These are phyloP conservation scores for Aphelenchoides fujianensis DNA, from an alignment of 1,140 invertebrate genomes.

Conservation along the genomic window DNA sequence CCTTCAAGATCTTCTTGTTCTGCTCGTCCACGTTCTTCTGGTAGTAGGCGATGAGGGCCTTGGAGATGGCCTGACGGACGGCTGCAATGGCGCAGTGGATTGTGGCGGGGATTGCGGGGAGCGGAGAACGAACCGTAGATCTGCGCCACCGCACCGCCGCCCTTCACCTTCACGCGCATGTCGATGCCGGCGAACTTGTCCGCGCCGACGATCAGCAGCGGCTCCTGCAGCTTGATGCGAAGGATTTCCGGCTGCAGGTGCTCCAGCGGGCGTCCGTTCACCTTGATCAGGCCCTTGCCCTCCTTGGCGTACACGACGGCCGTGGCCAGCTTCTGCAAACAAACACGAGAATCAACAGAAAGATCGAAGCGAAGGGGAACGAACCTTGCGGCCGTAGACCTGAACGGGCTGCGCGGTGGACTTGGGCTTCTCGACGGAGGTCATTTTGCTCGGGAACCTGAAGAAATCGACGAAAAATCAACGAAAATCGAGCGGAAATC, in stretches of 20 bases:
- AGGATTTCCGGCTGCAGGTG: conserved; percentile 88
- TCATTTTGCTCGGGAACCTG: conserved; percentile 27
- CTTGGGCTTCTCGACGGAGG: conserved; percentile 46
- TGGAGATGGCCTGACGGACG: conserved; percentile 83
- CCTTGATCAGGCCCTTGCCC: conserved; percentile 83
- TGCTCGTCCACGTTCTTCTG: conserved; percentile 99
- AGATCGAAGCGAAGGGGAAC: too few species aligned
- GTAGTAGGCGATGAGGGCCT: conserved; percentile 94
- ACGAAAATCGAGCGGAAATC: too few species aligned
- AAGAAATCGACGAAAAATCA: too few species aligned
- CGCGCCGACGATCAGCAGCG: conserved; percentile 89
- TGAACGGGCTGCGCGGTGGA: conserved; percentile 76
- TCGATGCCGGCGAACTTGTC: conserved; percentile 90
- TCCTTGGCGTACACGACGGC: conserved; percentile 96
- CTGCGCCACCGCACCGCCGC: conserved; percentile 96
- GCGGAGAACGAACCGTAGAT: conserved; percentile 76
- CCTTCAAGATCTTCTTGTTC: conserved; percentile 97
- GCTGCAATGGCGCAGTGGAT: neutral
- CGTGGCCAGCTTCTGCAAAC: conserved; percentile 98
- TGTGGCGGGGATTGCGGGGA: neutral
- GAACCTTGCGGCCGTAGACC: conserved; percentile 93
- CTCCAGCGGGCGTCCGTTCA: conserved; percentile 93
- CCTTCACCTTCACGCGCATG: conserved; percentile 92
- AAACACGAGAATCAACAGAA: conserved; percentile 47
- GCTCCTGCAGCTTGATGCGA: conserved; percentile 94